Base-by-base conservation (phyloP, 2,113 vertebrate genomes). In the Pogonocichla stellata region DNA sequence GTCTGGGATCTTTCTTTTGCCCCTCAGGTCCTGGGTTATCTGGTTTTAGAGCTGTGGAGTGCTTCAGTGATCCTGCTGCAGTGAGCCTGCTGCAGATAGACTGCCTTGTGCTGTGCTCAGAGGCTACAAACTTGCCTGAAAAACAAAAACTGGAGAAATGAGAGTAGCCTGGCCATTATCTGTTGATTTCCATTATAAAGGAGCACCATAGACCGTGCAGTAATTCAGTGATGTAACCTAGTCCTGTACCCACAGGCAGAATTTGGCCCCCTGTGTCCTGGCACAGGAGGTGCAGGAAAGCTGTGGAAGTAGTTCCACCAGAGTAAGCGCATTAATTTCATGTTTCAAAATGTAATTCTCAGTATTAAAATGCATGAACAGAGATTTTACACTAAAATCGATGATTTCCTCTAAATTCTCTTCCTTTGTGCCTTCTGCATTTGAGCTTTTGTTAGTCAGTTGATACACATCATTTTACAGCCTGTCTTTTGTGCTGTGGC, bases 101-200 rank as follows among this genome's bases (percentile, higher is more conserved):
- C 38, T 84, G 47, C 26, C 31, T 43, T 31, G 15, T 56, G 34
- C 0, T 1, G 23, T n/a, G 12, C 48, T 72, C 20, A 31, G 14
- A 34, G 53, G 19, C 48, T 80, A 66, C 29, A 72, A 15, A 38
- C 14, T 69, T 91, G 40, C n/a, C 58, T n/a, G 29, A 65, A 77
- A 88, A 86, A 14, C 10, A 87, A 64, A 53, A 50, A 0, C 6
- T 42, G 25, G 38, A 69, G 45, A 92, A 95, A 85, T 70, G 26
- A 69, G 15, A 24, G 19, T 56, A 48, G 48, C n/a, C 19, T 51
- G 28, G 25, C 16, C 45, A 36, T 82, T 90, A 65, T 65, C 17
- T 85, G 13, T 80, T 80, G 34, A 86, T 96, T 95, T 96, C 85
- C 90, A 94, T 93, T 57, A 87, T n/a, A 94, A 96, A 90, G 66